A percentile compares a stretch with the other conserved stretches of the same genome.
Evolutionary conservation across 2,113 vertebrate species (phyloP).

Genomic region (Grantiella picta): DNA sequence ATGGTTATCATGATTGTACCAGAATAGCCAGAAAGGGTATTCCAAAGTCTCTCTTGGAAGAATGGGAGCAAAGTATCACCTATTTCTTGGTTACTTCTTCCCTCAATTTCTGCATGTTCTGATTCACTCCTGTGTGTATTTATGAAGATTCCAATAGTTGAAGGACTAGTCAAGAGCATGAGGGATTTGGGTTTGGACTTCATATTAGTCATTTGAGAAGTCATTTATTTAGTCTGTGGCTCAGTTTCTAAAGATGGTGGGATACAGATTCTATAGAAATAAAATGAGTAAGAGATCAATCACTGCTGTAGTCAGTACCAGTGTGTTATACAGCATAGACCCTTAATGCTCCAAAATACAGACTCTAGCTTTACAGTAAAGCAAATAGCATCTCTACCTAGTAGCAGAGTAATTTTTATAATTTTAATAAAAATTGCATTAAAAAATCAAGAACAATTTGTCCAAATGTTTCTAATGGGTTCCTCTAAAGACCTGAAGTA

Average conservation of each 20-base stretch:
- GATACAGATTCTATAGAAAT: background rate
- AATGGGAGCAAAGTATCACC: background rate
- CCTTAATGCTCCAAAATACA: background rate
- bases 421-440: background rate
- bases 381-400: background rate
- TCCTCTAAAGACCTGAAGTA: background rate
- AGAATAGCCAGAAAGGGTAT: background rate
- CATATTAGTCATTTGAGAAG: background rate
- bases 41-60: background rate
- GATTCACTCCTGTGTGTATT: background rate
- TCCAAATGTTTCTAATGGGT: background rate
- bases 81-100: background rate
- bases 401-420: background rate
- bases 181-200: background rate
- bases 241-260: background rate
- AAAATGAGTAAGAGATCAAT: background rate
- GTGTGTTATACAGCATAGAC: background rate
- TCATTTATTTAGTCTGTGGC: background rate
- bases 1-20: fast-evolving
- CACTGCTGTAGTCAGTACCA: background rate
- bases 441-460: background rate
- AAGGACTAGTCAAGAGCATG: background rate
- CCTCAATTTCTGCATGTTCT: background rate
- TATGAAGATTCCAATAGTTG: background rate
- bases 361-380: background rate